Evolutionary conservation across 2,113 vertebrate genomes (phyloP), one percentile per base, ranked within the genome.

Genomic region (Oryzias javanicus): DNA sequence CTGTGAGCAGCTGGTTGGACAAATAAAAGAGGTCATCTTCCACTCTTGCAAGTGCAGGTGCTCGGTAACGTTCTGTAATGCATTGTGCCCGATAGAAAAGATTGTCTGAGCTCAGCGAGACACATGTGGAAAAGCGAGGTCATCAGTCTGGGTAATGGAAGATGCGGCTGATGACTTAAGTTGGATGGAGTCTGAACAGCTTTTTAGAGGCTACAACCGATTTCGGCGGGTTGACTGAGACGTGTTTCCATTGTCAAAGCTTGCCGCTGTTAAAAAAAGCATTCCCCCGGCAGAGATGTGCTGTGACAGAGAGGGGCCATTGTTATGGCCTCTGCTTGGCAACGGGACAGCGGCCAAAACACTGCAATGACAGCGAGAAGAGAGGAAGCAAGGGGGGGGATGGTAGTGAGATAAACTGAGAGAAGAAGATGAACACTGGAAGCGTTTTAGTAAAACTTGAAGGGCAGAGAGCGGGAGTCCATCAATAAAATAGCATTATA

Each of bases 301-400:
- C 70, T 64, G 78, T 47, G 76, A 81, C 77, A 83, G 80, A 82
- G 82, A 81, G 78, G 64, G 65, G 54, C 84, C 80, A 80, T 86
- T 90, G 89, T 90, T 77, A 78, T 72, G 76, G 75, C 78, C 72
- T 75, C 62, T 80, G 76, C 85, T 78, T 84, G 72, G 81, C 79
- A 84, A 84, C 79, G 42, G 82, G 79, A 83, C 57, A 5, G 71
- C 58, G 20, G 83, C 87, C 86, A 83, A 77, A 84, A 86, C 80
- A 79, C 67, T 69, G 82, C 74, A 60, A 67, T 81, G 83, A 75
- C 82, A 84, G 74, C 5, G 35, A 71, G 66, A 57, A 35, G 55
- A 45, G 54, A 49, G 29, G 55, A 49, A 55, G 55, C 40, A 5
- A 24, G 72, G 53, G 44, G 44, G 25, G 52, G 53, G 48, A 13